A percentile compares a stretch with the other conserved stretches of the same genome.
Evolutionary conservation across 2,888 invertebrate species (phyloP).

Genomic region (Mechanitis mazaeus): DNA sequence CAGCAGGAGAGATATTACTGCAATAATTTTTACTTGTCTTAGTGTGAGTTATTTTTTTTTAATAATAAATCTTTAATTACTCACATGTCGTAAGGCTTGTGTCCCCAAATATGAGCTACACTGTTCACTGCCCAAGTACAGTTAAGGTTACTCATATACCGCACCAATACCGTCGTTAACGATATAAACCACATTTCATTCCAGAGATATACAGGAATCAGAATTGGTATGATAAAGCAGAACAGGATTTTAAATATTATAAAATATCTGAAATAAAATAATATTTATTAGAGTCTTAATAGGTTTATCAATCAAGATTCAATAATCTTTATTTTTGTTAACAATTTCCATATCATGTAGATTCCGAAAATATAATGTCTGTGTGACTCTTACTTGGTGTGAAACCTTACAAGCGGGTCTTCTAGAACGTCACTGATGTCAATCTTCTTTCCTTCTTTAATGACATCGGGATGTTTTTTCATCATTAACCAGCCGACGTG

Average conservation of each 20-base stretch:
- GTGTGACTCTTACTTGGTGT: constrained; percentile 79
- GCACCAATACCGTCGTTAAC: constrained; percentile 79
- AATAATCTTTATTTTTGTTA: too few species aligned
- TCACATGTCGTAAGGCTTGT: constrained; percentile 84
- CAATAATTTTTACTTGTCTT: constrained; percentile 27
- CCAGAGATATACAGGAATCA: constrained; percentile 83
- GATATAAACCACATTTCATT: constrained; percentile 72
- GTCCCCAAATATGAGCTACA: constrained; percentile 88
- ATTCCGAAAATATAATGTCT: background rate
- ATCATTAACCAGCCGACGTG: constrained; percentile 96
- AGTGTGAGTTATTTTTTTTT: background rate
- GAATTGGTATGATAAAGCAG: constrained; percentile 84
- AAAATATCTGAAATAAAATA: constrained; percentile 76
- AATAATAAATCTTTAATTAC: constrained; percentile 20
- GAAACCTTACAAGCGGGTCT: constrained; percentile 87
- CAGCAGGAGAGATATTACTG: constrained; percentile 86
- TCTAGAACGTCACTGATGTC: constrained; percentile 87
- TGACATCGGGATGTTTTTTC: constrained; percentile 91
- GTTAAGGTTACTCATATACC: constrained; percentile 86
- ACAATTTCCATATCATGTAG: too few species aligned
- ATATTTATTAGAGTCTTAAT: too few species aligned
- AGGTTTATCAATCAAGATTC: too few species aligned
- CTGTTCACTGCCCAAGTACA: constrained; percentile 94
- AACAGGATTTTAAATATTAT: constrained; percentile 77
- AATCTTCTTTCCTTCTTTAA: constrained; percentile 84